Conservation (phyloP, 2,888 invertebrate genomes). For the Aporophyla nigra region DNA sequence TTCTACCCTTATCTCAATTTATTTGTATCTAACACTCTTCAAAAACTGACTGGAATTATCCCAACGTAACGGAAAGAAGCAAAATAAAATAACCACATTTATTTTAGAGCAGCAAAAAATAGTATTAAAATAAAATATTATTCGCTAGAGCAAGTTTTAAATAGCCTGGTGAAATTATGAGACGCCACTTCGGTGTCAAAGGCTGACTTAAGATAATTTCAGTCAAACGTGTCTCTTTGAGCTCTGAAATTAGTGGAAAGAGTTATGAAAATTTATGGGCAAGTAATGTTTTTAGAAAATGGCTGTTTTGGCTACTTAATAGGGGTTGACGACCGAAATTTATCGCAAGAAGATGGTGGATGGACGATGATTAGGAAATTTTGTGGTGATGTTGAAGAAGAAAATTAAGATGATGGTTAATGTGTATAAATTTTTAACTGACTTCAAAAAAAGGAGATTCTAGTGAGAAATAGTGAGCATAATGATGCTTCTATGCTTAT, state of each 20-base stretch:
- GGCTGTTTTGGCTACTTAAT: not conserved
- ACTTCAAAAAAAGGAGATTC: too few relatives aligned
- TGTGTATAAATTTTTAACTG: not conserved
- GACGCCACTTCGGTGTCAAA: conserved; percentile 60
- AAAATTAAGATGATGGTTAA: too few relatives aligned
- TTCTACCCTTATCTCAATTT: too few relatives aligned
- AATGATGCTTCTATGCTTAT: too few relatives aligned
- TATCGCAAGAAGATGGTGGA: conserved; percentile 30
- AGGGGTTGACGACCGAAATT: not conserved
- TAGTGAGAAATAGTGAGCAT: too few relatives aligned
- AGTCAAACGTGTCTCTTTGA: conserved; percentile 53
- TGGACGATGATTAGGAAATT: conserved; percentile 7
- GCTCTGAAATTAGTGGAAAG: conserved; percentile 51
- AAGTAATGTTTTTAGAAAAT: not conserved
- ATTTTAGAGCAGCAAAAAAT: conserved; percentile 56
- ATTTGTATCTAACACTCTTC: conserved; percentile 4
- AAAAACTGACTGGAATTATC: conserved; percentile 3
- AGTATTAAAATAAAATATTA: conserved; percentile 68
- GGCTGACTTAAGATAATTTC: conserved; percentile 58
- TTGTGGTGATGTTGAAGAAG: not conserved
- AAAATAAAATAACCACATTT: conserved; percentile 59
- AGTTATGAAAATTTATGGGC: conserved; percentile 24
- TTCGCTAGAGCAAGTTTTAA: conserved; percentile 75
- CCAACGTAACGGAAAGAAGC: conserved; percentile 7
- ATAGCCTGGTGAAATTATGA: conserved; percentile 70